phyloP scores from a whole-genome alignment of 2,888 invertebrate species.

The Apeira syringaria region DNA sequence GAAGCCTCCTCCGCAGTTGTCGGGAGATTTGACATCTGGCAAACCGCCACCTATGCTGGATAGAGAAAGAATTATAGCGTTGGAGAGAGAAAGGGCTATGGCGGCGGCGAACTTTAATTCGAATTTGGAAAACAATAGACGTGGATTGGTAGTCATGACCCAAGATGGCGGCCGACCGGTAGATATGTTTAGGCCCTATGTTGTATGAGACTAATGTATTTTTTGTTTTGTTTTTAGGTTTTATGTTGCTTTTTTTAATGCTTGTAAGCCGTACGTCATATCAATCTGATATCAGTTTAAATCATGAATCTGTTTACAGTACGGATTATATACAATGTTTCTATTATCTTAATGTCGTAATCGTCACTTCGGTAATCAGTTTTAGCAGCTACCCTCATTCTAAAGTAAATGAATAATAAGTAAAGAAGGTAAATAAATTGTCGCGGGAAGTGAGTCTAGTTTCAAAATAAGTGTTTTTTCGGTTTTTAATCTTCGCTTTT shows the following conservation, averaged over 20 bases:
- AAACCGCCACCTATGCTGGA: conserved; percentile 72
- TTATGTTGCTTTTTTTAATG: conserved; percentile 22
- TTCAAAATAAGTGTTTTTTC: too few relatives aligned
- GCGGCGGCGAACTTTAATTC: conserved; percentile 80
- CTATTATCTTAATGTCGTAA: too few relatives aligned
- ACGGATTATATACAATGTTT: too few relatives aligned
- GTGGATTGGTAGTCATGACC: conserved; percentile 69
- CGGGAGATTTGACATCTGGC: conserved; percentile 76
- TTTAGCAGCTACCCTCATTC: too few relatives aligned
- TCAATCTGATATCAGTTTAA: too few relatives aligned
- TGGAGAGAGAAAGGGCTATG: conserved; percentile 75
- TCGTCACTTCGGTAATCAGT: too few relatives aligned
- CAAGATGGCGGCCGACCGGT: conserved; percentile 74
- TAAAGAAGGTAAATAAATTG: too few relatives aligned
- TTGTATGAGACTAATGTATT: conserved; percentile 71
- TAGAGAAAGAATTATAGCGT: conserved; percentile 75
- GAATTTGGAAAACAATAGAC: conserved; percentile 76
- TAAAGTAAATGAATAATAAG: too few relatives aligned
- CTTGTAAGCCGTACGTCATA: too few relatives aligned
- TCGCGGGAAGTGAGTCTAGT: too few relatives aligned
- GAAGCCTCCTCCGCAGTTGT: conserved; percentile 60
- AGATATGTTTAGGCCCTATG: conserved; percentile 81
- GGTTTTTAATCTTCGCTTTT: too few relatives aligned
- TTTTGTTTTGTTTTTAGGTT: conserved; percentile 51
- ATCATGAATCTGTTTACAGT: too few relatives aligned